These are phyloP conservation scores for Echinops telfairi DNA, from an alignment of 2,113 vertebrate species.

Conservation along the genomic window DNA sequence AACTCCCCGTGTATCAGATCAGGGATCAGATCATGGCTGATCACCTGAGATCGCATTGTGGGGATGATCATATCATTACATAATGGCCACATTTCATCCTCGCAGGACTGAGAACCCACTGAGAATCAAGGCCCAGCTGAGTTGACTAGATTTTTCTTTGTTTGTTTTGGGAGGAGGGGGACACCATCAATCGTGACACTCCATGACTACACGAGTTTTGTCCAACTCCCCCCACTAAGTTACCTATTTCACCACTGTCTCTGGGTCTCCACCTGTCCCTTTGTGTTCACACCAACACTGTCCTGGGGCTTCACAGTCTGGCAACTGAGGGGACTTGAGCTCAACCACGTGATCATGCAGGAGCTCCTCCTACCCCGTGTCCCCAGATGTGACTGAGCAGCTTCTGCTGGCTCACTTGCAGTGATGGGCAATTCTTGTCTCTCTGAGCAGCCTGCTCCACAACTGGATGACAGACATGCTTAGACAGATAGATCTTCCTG, in stretches of 20 bases:
- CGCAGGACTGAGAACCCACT: too few species aligned
- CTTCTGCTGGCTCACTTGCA: not conserved
- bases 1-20: too few species aligned
- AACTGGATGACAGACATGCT: not conserved
- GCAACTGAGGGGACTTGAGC: constrained; percentile 25
- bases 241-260: not conserved
- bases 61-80: too few species aligned
- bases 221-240: constrained; percentile 3
- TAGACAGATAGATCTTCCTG: not conserved
- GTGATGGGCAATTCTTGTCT: not conserved
- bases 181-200: not conserved
- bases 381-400: not conserved
- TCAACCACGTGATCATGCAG: not conserved
- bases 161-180: too few species aligned
- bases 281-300: not conserved
- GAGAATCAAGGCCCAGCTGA: too few species aligned
- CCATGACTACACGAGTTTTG: not conserved
- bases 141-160: too few species aligned
- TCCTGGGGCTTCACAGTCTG: not conserved
- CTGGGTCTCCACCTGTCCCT: not conserved
- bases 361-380: not conserved
- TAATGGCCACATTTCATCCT: too few species aligned
- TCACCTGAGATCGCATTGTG: too few species aligned
- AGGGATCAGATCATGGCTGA: too few species aligned
- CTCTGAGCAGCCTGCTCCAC: not conserved